Base-by-base conservation (phyloP, 2,888 invertebrate genomes). In the Eupeodes latifasciatus region DNA sequence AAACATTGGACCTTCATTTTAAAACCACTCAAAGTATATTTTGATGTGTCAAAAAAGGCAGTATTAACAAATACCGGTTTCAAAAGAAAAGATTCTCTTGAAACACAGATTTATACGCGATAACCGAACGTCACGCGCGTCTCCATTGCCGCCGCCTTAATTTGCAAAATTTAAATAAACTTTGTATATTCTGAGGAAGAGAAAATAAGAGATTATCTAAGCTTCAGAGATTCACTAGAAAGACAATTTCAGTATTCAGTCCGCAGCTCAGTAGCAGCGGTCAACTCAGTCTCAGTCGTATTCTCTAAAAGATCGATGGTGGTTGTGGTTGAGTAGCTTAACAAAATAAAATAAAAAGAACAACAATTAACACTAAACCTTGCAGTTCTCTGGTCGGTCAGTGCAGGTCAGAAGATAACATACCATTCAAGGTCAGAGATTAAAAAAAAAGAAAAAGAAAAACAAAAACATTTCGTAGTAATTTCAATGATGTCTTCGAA, bases 141-240 rank as follows among this genome's bases (percentile, higher is more conserved):
- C 47, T 5, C 11, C 10, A 10, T 11, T 10, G 10, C 53, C 1
- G 1, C 2, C 5, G 12, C 12, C 27, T 14, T 59, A 34, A 59
- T 34, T 34, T 59, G 59, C 59, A 34, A 59, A 59, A 59, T 34
- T 34, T 59, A 34, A 27, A 3, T 34, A 34, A 59, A 14, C 34
- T 14, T n/a, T n/a, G n/a, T n/a, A n/a, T n/a, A 59, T 5, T 10
- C 6, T 57, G 16, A 27, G 12, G 12, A 34, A 59, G 59, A 59
- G 34, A 57, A 57, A 59, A 59, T 59, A 59, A 59, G 59, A 59
- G 59, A 59, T 59, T 9, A 34, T 34, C 59, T 59, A 12, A 57
- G 57, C 27, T 27, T 12, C 57, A 19, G 55, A 14, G 19, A 11
- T 5, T 16, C 3, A 51, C 7, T 57, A 14, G 34, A 14, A 6